phyloP scores from a whole-genome alignment of 2,888 invertebrate genomes.

The Phyllotreta cruciferae region DNA sequence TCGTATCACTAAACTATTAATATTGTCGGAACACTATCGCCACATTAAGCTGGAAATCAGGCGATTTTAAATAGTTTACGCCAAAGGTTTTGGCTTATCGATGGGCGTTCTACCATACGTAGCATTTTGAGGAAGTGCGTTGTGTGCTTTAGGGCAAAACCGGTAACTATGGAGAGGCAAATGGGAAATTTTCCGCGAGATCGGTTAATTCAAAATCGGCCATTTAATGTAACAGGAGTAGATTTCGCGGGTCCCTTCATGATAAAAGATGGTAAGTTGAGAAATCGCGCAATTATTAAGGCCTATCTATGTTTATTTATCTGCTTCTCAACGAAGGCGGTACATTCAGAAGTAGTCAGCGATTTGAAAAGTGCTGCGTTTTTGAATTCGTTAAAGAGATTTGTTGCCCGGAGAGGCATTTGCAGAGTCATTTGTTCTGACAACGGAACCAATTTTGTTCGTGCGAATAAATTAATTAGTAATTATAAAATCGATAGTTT shows the following conservation, averaged over 20 bases:
- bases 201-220: neutral
- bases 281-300: constrained; percentile 3
- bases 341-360: constrained; percentile 25
- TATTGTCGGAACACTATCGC: constrained; percentile 19
- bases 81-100: constrained; percentile 38
- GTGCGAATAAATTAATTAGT: constrained; percentile 4
- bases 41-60: constrained; percentile 39
- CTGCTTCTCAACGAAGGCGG: constrained; percentile 24
- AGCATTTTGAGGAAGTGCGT: no score
- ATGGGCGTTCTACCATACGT: constrained; percentile 15
- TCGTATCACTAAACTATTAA: constrained; percentile 33
- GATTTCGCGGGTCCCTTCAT: constrained; percentile 26
- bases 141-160: no score
- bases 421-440: constrained; percentile 24
- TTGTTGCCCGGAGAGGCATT: constrained; percentile 29
- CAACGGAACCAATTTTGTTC: constrained; percentile 22
- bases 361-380: constrained; percentile 22
- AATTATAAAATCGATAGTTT: neutral
- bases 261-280: constrained; percentile 15
- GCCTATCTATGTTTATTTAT: constrained; percentile 18
- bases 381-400: constrained; percentile 20
- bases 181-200: constrained; percentile 16
- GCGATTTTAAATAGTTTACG: constrained; percentile 31
- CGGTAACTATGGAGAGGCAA: neutral
- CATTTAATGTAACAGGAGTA: constrained; percentile 17